These are phyloP conservation scores for Standfussiana lucernea DNA, from an alignment of 2,888 invertebrate species.

Conservation along the genomic window DNA sequence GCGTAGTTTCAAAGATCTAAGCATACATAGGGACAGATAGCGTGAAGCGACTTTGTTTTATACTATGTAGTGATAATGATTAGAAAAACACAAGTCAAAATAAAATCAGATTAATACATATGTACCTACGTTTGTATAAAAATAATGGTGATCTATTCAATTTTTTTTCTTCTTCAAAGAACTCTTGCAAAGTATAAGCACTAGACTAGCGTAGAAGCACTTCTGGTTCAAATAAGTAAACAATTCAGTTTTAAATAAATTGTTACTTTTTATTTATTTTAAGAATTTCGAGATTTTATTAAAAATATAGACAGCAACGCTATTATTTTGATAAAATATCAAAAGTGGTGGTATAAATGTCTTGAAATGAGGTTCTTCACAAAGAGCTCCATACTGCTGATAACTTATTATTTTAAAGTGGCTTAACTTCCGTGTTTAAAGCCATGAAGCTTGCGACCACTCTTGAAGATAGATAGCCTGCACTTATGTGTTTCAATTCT, in stretches of 20 bases:
- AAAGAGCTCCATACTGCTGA: not conserved
- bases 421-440: not conserved
- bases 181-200: too few relatives aligned
- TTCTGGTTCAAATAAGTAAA: not conserved
- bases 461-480: conserved; percentile 3
- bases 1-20: too few relatives aligned
- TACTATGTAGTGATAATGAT: too few relatives aligned
- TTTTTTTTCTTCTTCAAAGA: not conserved
- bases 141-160: not conserved
- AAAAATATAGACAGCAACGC: not conserved
- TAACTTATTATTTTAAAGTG: not conserved
- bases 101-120: not conserved
- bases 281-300: not conserved
- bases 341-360: not conserved
- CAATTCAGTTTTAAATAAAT: not conserved
- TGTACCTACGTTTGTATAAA: not conserved
- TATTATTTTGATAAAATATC: not conserved
- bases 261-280: not conserved
- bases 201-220: too few relatives aligned
- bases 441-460: not conserved
- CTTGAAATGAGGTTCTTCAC: not conserved
- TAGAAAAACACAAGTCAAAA: not conserved
- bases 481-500: not conserved
- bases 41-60: too few relatives aligned
- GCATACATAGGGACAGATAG: too few relatives aligned